phyloP scores from a whole-genome alignment of 37 sponge, comb jelly and placozoan species.

The Chondrilla cf. caribensis region DNA sequence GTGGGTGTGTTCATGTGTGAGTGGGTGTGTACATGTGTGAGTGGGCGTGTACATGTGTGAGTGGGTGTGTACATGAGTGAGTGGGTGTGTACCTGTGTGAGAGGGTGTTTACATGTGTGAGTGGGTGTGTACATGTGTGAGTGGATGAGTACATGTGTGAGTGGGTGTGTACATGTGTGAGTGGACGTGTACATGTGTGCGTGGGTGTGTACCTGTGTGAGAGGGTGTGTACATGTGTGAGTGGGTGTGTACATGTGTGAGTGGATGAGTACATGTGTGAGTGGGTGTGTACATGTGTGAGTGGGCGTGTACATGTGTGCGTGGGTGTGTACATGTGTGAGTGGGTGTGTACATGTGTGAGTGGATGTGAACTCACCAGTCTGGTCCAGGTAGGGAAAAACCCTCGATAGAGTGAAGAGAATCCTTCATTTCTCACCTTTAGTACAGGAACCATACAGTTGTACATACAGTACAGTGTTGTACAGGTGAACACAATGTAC shows the following conservation, averaged over 20 bases:
- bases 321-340: neutral
- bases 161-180: neutral
- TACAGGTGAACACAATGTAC: neutral
- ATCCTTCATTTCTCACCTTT: slow-evolving; percentile 77
- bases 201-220: neutral
- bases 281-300: neutral
- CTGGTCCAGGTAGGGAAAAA: slow-evolving; percentile 82
- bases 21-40: neutral
- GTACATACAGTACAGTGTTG: neutral
- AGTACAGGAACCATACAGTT: neutral
- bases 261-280: neutral
- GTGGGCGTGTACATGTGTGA: neutral
- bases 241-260: neutral
- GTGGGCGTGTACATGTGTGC: neutral
- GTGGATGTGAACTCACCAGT: slow-evolving; percentile 45
- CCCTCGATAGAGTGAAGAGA: slow-evolving; percentile 81
- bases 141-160: no score
- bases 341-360: neutral
- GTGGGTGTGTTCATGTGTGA: neutral
- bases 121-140: no score
- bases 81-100: no score
- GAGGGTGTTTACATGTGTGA: no score
- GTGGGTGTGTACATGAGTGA: no score
- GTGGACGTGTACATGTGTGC: neutral
- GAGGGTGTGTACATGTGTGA: neutral